Evolutionary conservation across 1,140 invertebrate species (phyloP), one percentile per base, ranked within the genome.

Genomic region (Tetramorium simillimum): DNA sequence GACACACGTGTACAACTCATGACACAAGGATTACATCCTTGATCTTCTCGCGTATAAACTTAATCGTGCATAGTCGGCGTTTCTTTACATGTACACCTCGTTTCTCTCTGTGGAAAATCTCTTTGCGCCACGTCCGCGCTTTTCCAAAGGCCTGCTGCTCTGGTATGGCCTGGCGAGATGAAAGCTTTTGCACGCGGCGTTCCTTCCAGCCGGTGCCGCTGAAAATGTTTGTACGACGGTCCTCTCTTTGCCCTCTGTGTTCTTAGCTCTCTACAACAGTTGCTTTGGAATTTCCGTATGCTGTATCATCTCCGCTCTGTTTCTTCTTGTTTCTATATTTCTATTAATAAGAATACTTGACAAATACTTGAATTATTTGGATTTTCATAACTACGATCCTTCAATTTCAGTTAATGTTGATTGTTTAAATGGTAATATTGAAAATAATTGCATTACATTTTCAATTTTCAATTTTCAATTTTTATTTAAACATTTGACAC

Each of bases 31-130:
- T 78, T 78, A 65, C n/a, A 56, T 49, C 24, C 67, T 60, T 82
- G 67, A 82, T 72, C 80, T 82, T 82, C 24, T 73, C 56, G 67
- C 40, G 67, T 72, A 60, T 82, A 73, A 82, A 82, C 53, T 72
- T 82, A 82, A 82, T 82, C 65, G 65, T 24, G 65, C 78, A 69
- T 69, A 82, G 46, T 81, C 28, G 33, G 49, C 53, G 43, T 49
- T 75, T 84, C 80, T 84, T 75, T 60, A 21, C 21, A 12, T n/a
- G 18, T 12, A 3, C 9, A 6, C 21, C n/a, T 18, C n/a, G 40
- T 21, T 69, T 58, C 33, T 12, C 60, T 82, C 40, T 46, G 53
- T 75, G 43, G 40, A 75, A 84, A 84, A 84, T 75, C 69, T 84
- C 80, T 84, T 84, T 82, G 37, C 51, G 49, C 65, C 67, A 28